Percentiles rank a stretch among this genome's conserved stretches.
phyloP scores from a whole-genome alignment of 2,888 invertebrate species.

The Andricus quercusramuli region DNA sequence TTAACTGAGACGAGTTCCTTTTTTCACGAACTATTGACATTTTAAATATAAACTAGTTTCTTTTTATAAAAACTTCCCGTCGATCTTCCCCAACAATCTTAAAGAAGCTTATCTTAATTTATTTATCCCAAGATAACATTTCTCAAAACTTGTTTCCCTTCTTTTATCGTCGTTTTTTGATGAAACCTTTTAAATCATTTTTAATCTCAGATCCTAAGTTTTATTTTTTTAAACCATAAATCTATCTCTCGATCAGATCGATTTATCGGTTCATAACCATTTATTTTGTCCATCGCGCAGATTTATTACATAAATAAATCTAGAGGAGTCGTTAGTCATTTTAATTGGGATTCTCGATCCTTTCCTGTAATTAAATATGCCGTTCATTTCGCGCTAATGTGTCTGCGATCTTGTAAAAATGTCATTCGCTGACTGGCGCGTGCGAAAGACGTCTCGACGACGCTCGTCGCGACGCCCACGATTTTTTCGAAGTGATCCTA shows the following conservation, averaged over 20 bases:
- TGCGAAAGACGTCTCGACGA: neutral
- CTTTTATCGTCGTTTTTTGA: too few relatives aligned
- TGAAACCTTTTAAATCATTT: neutral
- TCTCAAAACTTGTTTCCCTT: too few relatives aligned
- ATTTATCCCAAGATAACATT: too few relatives aligned
- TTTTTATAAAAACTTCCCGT: too few relatives aligned
- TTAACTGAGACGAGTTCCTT: too few relatives aligned
- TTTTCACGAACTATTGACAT: too few relatives aligned
- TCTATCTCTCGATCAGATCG: neutral
- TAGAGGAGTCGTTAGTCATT: neutral
- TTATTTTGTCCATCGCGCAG: neutral
- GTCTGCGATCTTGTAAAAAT: neutral
- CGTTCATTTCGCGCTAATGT: neutral
- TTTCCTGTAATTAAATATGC: constrained; percentile 15
- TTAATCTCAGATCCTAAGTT: neutral
- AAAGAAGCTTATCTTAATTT: too few relatives aligned
- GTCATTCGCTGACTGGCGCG: neutral
- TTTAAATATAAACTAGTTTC: too few relatives aligned
- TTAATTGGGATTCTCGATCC: constrained; percentile 22
- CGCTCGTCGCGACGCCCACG: constrained; percentile 2
- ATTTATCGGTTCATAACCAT: neutral
- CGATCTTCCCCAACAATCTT: too few relatives aligned
- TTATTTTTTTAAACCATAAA: neutral
- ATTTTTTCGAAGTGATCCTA: neutral
- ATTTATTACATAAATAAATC: neutral